Percentiles rank a stretch among this genome's conserved stretches.
Conservation (phyloP, 2,888 invertebrate genomes). For the Eubasilissa splendida region DNA sequence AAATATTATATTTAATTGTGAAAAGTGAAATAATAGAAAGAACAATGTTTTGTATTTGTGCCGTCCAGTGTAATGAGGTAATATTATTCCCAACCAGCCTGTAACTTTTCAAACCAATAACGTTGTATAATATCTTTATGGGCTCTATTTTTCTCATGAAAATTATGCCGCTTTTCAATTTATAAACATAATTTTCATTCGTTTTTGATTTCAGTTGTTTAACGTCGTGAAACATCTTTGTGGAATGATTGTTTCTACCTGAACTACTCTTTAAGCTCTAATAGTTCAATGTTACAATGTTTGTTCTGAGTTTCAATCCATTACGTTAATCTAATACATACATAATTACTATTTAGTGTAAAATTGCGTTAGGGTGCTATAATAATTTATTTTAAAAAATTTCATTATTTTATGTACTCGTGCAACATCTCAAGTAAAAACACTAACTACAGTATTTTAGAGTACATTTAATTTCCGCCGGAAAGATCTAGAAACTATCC, state of each 20-base stretch:
- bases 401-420: no score
- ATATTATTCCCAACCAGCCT: not conserved
- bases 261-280: no score
- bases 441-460: no score
- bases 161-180: not conserved
- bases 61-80: not conserved
- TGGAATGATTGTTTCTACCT: not conserved
- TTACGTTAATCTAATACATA: no score
- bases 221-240: not conserved
- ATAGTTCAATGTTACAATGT: no score
- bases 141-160: not conserved
- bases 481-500: no score
- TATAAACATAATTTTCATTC: not conserved
- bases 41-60: not conserved
- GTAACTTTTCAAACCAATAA: not conserved
- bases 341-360: no score
- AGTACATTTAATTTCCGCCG: no score
- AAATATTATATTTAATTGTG: not conserved
- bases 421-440: no score
- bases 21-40: not conserved
- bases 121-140: not conserved
- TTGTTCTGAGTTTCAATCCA: no score
- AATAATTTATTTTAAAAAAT: no score
- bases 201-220: not conserved
- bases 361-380: no score